A percentile compares a stretch with the other conserved stretches of the same genome.
Evolutionary conservation across 1,140 invertebrate species (phyloP).

Genomic region (Ectropis grisescens): DNA sequence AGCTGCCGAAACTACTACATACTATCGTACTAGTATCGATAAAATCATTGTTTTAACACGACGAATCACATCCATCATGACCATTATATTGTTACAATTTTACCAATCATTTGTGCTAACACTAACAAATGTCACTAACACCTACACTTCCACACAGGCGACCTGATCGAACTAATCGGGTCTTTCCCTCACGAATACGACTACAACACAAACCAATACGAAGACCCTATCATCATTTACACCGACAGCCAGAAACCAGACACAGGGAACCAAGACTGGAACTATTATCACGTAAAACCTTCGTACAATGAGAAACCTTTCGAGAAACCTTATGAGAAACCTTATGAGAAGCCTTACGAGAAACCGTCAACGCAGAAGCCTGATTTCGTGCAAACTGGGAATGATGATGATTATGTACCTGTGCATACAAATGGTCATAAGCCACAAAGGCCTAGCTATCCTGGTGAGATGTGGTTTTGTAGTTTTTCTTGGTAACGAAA

Average conservation of each 20-base stretch:
- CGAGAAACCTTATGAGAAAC: too few relatives aligned
- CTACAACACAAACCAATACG: constrained; percentile 60
- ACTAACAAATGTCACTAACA: constrained; percentile 5
- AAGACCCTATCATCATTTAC: constrained; percentile 68
- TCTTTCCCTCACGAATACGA: constrained; percentile 70
- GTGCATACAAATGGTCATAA: constrained; percentile 41
- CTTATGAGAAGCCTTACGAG: too few relatives aligned
- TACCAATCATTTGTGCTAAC: too few relatives aligned
- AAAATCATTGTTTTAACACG: too few relatives aligned
- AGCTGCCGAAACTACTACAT: too few relatives aligned
- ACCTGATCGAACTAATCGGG: constrained; percentile 73
- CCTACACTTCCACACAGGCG: constrained; percentile 53
- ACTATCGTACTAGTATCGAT: too few relatives aligned
- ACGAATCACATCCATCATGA: too few relatives aligned
- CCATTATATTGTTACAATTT: too few relatives aligned
- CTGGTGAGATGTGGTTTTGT: constrained; percentile 54
- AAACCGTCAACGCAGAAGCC: constrained; percentile 22
- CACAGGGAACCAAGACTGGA: constrained; percentile 39
- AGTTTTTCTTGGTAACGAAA: too few relatives aligned
- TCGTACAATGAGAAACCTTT: constrained; percentile 53
- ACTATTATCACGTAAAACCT: constrained; percentile 63
- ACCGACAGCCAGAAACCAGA: constrained; percentile 39
- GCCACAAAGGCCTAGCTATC: constrained; percentile 52
- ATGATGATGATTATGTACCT: constrained; percentile 56
- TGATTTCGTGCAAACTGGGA: constrained; percentile 16